These are phyloP conservation scores for Neodiprion pinetum DNA, from an alignment of 1,140 invertebrate genomes.

Conservation along the genomic window DNA sequence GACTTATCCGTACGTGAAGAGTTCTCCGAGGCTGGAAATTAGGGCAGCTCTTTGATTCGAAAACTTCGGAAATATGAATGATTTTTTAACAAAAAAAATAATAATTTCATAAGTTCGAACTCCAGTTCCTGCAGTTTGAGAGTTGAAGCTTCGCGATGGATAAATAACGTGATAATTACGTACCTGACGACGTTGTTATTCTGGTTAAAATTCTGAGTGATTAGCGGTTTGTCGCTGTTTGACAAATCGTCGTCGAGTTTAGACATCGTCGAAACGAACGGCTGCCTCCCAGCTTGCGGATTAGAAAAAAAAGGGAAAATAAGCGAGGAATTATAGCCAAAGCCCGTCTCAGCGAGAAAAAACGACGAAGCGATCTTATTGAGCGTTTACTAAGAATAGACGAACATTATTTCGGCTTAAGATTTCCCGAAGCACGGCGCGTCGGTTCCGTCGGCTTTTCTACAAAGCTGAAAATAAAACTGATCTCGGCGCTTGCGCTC, in stretches of 20 bases:
- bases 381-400: slow-evolving; percentile 2
- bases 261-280: slow-evolving; percentile 41
- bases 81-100: neutral
- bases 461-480: slow-evolving; percentile 5
- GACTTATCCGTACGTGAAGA: too few species aligned
- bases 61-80: slow-evolving; percentile 5
- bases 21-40: neutral
- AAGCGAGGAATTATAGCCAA: neutral
- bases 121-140: neutral
- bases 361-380: neutral
- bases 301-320: too few species aligned
- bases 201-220: slow-evolving; percentile 40
- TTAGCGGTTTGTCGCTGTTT: slow-evolving; percentile 54
- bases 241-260: slow-evolving; percentile 55
- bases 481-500: neutral
- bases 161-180: slow-evolving; percentile 14
- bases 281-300: neutral
- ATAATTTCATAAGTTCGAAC: neutral
- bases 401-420: neutral
- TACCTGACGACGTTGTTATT: slow-evolving; percentile 37
- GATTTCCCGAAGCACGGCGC: neutral
- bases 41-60: neutral
- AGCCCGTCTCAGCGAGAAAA: neutral
- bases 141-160: neutral
- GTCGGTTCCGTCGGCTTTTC: neutral